phyloP scores from a whole-genome alignment of 2,113 vertebrate species.

The Numida meleagris region DNA sequence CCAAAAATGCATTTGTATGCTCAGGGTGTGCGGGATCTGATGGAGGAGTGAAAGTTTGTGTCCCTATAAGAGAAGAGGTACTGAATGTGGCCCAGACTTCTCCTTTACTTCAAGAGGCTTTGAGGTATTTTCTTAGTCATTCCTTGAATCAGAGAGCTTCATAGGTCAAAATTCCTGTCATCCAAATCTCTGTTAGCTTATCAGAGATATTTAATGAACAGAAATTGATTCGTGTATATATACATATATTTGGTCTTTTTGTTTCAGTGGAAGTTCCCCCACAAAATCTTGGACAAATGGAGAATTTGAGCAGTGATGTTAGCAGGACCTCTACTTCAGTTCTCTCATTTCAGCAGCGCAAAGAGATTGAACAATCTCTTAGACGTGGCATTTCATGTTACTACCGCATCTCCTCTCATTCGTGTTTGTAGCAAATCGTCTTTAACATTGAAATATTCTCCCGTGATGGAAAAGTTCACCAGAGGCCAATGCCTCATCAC shows the following conservation, averaged over 20 bases:
- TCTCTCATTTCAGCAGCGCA: background rate
- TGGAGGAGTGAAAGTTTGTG: background rate
- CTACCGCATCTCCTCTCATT: background rate
- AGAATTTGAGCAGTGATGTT: background rate
- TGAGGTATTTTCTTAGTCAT: background rate
- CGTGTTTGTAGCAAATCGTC: background rate
- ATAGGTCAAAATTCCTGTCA: background rate
- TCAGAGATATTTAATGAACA: background rate
- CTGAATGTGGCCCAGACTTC: background rate
- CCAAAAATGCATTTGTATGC: background rate
- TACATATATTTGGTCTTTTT: background rate
- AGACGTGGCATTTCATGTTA: rapidly evolving
- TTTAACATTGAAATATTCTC: background rate
- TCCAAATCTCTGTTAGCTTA: background rate
- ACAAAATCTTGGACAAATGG: background rate
- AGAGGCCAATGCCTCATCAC: background rate
- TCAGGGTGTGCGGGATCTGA: background rate
- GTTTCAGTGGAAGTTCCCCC: background rate
- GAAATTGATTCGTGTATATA: background rate
- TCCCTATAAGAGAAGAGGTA: background rate
- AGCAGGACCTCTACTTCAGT: background rate
- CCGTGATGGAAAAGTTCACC: background rate
- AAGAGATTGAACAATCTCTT: background rate
- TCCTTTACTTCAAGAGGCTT: background rate
- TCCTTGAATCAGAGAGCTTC: background rate